Conservation (phyloP, 2,113 vertebrate species). For the Rattus rattus region DNA sequence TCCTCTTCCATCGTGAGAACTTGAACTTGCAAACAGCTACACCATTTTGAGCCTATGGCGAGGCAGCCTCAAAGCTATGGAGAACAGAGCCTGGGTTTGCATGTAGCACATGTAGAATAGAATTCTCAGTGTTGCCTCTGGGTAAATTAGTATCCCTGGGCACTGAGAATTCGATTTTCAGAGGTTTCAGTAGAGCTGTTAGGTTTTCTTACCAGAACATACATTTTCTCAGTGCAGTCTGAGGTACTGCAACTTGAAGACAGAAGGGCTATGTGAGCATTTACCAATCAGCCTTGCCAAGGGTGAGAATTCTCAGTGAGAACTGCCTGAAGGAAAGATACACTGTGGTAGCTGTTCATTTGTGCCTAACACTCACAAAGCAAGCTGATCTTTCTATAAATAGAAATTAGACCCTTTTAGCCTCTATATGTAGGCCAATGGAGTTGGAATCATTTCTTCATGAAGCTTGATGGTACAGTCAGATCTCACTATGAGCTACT, state of each 20-base stretch:
- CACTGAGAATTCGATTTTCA: slow-evolving; percentile 78
- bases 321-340: fast-evolving
- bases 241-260: slow-evolving; percentile 52
- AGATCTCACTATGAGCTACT: neutral
- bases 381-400: neutral
- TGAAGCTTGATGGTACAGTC: neutral
- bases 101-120: slow-evolving; percentile 68
- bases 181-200: slow-evolving; percentile 76
- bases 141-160: slow-evolving; percentile 72
- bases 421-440: neutral
- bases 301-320: slow-evolving; percentile 20
- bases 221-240: slow-evolving; percentile 76
- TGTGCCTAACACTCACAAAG: neutral
- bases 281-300: slow-evolving; percentile 67
- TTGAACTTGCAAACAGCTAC: neutral
- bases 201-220: slow-evolving; percentile 61
- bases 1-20: neutral
- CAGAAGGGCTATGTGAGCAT: slow-evolving; percentile 80
- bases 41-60: neutral
- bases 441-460: neutral
- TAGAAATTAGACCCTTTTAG: neutral
- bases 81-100: neutral
- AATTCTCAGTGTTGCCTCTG: slow-evolving; percentile 70
- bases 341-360: fast-evolving
- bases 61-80: neutral